phyloP scores from a whole-genome alignment of 2,888 invertebrate genomes.

The Lacanobia wlatinum region DNA sequence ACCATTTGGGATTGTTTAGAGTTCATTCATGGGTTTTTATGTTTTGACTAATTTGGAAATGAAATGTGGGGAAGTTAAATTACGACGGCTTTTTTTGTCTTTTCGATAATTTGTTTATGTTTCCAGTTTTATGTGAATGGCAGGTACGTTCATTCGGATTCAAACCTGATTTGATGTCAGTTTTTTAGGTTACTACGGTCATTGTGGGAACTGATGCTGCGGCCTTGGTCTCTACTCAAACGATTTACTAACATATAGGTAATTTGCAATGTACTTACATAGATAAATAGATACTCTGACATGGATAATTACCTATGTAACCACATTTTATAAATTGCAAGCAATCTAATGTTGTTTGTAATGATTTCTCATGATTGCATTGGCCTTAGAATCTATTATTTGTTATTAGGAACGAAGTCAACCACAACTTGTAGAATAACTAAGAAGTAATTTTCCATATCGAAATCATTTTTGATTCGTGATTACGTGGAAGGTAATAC shows the following conservation, averaged over 20 bases:
- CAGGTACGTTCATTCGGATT: conserved; percentile 38
- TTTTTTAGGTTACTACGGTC: conserved; percentile 35
- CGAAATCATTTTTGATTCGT: conserved; percentile 71
- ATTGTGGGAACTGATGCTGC: conserved; percentile 42
- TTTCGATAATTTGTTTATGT: conserved; percentile 61
- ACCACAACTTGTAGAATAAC: conserved; percentile 65
- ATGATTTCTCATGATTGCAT: conserved; percentile 78
- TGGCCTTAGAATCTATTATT: conserved; percentile 75
- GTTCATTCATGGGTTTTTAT: conserved; percentile 73
- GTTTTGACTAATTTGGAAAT: conserved; percentile 62
- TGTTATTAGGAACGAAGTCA: conserved; percentile 76
- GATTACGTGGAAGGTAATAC: conserved; percentile 63
- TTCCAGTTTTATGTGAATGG: conserved; percentile 58
- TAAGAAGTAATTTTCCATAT: conserved; percentile 72
- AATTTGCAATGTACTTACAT: conserved; percentile 47
- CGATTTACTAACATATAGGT: conserved; percentile 51
- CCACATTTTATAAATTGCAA: conserved; percentile 75
- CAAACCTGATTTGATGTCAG: conserved; percentile 39
- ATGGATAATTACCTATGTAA: conserved; percentile 69
- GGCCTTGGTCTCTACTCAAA: conserved; percentile 39
- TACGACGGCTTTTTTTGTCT: conserved; percentile 39
- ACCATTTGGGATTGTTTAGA: conserved; percentile 73
- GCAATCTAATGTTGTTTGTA: conserved; percentile 77
- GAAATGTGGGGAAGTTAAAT: conserved; percentile 57
- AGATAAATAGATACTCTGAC: conserved; percentile 59